A percentile compares a stretch with the other conserved stretches of the same genome.
phyloP scores from a whole-genome alignment of 2,113 vertebrate species.

The Verasper variegatus region DNA sequence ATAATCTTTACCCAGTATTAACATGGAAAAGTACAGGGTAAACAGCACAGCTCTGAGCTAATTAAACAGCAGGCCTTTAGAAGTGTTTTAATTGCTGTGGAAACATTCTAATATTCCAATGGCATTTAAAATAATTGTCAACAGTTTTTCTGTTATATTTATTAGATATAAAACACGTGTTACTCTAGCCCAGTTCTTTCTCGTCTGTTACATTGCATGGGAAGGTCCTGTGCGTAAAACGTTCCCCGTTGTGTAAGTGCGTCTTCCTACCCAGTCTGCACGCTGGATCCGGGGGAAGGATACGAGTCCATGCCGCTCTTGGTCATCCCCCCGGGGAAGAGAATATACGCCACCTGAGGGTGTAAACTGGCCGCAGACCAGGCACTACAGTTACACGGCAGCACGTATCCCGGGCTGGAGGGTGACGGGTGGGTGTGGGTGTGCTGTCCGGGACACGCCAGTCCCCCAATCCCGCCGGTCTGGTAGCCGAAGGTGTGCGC shows the following conservation, averaged over 20 bases:
- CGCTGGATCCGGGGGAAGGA: conserved; percentile 80
- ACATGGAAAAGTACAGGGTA: not conserved
- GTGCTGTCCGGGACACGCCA: conserved; percentile 90
- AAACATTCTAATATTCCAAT: not conserved
- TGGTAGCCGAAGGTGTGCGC: conserved; percentile 92
- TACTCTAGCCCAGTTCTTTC: not conserved
- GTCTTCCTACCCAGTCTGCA: not conserved
- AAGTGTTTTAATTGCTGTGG: not conserved
- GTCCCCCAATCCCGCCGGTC: conserved; percentile 88
- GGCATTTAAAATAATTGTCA: not conserved
- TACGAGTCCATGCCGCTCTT: conserved; percentile 90
- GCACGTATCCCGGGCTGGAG: conserved; percentile 90
- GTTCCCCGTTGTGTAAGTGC: not conserved
- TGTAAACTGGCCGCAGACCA: conserved; percentile 93
- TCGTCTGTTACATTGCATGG: not conserved
- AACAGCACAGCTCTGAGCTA: too few species aligned
- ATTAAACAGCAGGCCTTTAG: not conserved
- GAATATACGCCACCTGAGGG: conserved; percentile 94
- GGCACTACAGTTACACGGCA: conserved; percentile 94
- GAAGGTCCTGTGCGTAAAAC: conserved; percentile 14
- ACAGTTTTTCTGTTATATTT: not conserved
- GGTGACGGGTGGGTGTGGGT: conserved; percentile 90
- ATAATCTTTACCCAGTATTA: not conserved
- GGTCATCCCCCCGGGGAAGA: conserved; percentile 91
- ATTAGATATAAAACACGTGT: too few species aligned